Conservation (phyloP, 2,797 vertebrate species). For the Pangasius djambal region DNA sequence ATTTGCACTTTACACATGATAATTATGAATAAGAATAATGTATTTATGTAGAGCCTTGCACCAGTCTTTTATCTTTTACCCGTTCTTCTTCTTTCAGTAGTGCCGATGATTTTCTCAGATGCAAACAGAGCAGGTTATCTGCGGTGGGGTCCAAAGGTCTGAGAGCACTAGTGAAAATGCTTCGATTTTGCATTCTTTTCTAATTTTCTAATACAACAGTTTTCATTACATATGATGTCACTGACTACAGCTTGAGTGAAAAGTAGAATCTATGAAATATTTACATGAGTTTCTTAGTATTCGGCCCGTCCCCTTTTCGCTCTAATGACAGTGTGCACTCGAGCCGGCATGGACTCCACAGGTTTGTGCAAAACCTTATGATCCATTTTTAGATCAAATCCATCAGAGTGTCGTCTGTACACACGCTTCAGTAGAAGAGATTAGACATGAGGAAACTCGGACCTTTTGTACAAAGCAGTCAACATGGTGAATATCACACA, state of each 20-base stretch:
- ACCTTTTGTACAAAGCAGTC: neutral
- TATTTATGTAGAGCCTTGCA: conserved; percentile 78
- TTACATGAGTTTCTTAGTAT: neutral
- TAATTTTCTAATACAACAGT: neutral
- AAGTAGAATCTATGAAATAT: neutral
- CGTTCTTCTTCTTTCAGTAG: neutral
- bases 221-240: neutral
- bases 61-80: conserved; percentile 62
- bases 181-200: neutral
- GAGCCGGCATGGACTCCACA: neutral
- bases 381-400: neutral
- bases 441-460: neutral
- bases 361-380: neutral
- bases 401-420: neutral
- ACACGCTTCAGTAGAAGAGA: neutral
- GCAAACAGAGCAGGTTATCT: neutral
- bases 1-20: conserved; percentile 81
- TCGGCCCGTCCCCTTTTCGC: neutral
- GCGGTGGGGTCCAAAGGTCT: neutral
- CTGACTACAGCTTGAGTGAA: neutral
- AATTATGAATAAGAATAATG: conserved; percentile 72
- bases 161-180: neutral
- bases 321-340: neutral
- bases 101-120: neutral
- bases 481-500: neutral